Evolutionary conservation across 1,140 invertebrate genomes (phyloP).

Genomic region (Eumaeus atala): DNA sequence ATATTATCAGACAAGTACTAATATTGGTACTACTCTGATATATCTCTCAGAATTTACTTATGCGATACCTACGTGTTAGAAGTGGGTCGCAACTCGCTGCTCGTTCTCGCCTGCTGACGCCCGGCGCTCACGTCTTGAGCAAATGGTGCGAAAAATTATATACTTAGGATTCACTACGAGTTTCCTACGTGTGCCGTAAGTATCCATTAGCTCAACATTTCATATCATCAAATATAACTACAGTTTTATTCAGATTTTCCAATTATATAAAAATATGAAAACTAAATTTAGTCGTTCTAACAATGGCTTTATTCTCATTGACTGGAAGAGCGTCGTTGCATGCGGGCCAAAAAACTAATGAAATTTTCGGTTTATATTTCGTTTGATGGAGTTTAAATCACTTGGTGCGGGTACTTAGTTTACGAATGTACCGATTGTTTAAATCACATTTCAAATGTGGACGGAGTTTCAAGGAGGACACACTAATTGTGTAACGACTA

Average conservation of each 20-base stretch:
- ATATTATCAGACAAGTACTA: too few species aligned
- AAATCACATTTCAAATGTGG: too few species aligned
- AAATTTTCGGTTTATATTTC: too few species aligned
- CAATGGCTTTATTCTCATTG: not conserved
- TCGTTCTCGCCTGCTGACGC: slow-evolving; percentile 43
- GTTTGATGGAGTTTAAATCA: too few species aligned
- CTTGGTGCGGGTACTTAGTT: too few species aligned
- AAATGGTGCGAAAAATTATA: slow-evolving; percentile 63
- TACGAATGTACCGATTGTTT: too few species aligned
- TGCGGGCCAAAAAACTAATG: not conserved
- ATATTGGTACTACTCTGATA: too few species aligned
- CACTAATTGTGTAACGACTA: too few species aligned
- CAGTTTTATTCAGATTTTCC: not conserved
- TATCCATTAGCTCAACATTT: slow-evolving; percentile 5
- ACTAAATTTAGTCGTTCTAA: not conserved
- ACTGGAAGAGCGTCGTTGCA: not conserved
- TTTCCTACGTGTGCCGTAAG: slow-evolving; percentile 7
- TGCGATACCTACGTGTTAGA: not conserved
- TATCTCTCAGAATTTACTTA: not conserved
- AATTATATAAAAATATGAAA: not conserved
- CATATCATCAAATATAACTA: not conserved
- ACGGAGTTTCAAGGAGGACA: too few species aligned
- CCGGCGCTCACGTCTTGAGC: slow-evolving; percentile 42
- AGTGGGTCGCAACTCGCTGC: slow-evolving; percentile 22
- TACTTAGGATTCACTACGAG: slow-evolving; percentile 40